phyloP scores from a whole-genome alignment of 2,888 invertebrate genomes.

The Drosophila robusta region DNA sequence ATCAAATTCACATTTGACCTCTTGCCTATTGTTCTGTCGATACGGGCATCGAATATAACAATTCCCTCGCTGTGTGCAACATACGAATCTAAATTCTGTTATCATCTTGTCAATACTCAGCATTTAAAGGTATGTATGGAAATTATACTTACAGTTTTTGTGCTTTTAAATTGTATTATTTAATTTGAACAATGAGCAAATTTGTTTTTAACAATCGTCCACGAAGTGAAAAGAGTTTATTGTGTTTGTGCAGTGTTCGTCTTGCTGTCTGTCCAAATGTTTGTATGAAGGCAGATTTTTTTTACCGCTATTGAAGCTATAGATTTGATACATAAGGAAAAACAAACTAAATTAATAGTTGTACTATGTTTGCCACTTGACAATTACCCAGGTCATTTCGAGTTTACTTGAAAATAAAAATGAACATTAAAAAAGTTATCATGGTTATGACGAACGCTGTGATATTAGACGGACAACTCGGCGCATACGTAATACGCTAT shows the following conservation, averaged over 20 bases:
- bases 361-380: constrained; percentile 23
- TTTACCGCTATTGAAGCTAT: too few species aligned
- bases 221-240: too few species aligned
- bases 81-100: neutral
- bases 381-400: constrained; percentile 55
- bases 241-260: too few species aligned
- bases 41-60: constrained; percentile 10
- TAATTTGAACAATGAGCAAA: too few species aligned
- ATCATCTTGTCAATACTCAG: constrained; percentile 37
- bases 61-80: constrained; percentile 18
- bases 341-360: constrained; percentile 32
- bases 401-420: constrained; percentile 50
- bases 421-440: constrained; percentile 26
- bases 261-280: too few species aligned
- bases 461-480: constrained; percentile 16
- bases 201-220: too few species aligned
- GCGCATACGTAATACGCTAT: constrained; percentile 19
- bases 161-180: too few species aligned
- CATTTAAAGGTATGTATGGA: constrained; percentile 25
- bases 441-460: constrained; percentile 16
- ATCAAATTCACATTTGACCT: constrained; percentile 4
- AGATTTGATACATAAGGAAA: neutral
- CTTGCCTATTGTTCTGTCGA: neutral
- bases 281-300: too few species aligned
- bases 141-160: neutral